Conservation (phyloP, 2,113 vertebrate genomes). For the Elephas maximus region DNA sequence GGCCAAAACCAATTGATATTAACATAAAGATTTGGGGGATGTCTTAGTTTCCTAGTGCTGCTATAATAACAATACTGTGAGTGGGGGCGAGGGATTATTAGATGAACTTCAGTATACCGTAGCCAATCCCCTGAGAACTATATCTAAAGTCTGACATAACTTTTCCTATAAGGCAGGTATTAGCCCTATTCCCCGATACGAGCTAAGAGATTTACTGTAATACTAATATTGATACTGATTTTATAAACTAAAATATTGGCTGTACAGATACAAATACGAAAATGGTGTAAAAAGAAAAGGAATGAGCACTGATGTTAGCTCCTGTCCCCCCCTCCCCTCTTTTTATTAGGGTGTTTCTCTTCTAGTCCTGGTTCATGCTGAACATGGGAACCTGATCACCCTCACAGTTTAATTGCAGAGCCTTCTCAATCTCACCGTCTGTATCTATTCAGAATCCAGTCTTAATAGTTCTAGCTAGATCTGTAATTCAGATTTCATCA, state of each 20-base stretch:
- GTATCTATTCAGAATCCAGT: neutral
- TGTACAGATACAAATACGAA: neutral
- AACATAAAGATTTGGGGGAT: neutral
- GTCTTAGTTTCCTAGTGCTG: neutral
- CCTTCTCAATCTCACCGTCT: neutral
- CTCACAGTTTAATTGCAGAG: neutral
- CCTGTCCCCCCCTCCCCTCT: neutral
- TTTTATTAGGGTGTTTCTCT: neutral
- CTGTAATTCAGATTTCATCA: neutral
- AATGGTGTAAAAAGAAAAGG: neutral
- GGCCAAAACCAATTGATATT: conserved; percentile 29
- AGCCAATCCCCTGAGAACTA: neutral
- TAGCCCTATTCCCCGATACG: neutral
- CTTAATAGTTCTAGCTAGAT: neutral
- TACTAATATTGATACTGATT: neutral
- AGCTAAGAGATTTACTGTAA: neutral
- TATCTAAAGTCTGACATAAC: conserved; percentile 24
- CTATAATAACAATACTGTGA: neutral
- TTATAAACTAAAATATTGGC: too few species aligned
- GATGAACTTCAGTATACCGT: conserved; percentile 20
- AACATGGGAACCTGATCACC: neutral
- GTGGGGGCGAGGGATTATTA: neutral
- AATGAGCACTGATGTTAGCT: rapidly evolving
- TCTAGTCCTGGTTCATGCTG: neutral
- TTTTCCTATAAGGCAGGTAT: conserved; percentile 1